Conservation (phyloP, 2,797 vertebrate genomes). For the Catostomus latipinnis region DNA sequence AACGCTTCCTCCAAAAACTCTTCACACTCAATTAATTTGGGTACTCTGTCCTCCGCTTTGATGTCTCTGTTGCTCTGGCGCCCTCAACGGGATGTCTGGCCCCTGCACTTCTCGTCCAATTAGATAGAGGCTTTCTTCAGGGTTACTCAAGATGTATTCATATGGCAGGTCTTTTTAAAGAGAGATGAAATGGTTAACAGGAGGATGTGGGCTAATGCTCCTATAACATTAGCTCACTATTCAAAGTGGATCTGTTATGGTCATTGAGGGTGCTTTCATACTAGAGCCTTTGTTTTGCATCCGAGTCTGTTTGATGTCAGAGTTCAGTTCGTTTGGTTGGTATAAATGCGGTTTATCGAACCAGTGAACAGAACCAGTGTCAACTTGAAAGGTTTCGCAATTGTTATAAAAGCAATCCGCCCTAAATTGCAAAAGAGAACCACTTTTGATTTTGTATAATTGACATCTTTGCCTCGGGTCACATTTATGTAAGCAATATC, state of each 20-base stretch:
- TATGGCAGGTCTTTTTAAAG: constrained; percentile 14
- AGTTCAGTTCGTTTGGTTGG: too few relatives aligned
- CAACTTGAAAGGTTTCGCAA: too few relatives aligned
- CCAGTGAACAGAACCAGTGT: too few relatives aligned
- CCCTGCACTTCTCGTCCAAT: constrained; percentile 44
- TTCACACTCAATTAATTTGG: constrained; percentile 69
- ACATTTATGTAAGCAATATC: too few relatives aligned
- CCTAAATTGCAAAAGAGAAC: too few relatives aligned
- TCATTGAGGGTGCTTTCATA: neutral
- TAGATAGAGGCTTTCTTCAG: constrained; percentile 33
- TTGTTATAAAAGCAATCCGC: too few relatives aligned
- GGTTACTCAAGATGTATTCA: constrained; percentile 28
- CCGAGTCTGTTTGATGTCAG: too few relatives aligned
- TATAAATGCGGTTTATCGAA: too few relatives aligned
- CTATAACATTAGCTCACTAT: neutral
- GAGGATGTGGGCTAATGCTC: neutral
- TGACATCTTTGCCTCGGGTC: too few relatives aligned
- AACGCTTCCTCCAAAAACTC: constrained; percentile 44
- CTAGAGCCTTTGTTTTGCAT: too few relatives aligned
- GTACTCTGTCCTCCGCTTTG: constrained; percentile 63
- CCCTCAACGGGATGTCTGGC: constrained; percentile 28
- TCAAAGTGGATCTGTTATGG: neutral
- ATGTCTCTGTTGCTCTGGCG: constrained; percentile 60
- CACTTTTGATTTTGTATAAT: too few relatives aligned
- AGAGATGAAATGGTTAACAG: constrained; percentile 29